Evolutionary conservation across 2,888 invertebrate genomes (phyloP), one percentile per base, ranked within the genome.

Genomic region (Argyra leucocephala): DNA sequence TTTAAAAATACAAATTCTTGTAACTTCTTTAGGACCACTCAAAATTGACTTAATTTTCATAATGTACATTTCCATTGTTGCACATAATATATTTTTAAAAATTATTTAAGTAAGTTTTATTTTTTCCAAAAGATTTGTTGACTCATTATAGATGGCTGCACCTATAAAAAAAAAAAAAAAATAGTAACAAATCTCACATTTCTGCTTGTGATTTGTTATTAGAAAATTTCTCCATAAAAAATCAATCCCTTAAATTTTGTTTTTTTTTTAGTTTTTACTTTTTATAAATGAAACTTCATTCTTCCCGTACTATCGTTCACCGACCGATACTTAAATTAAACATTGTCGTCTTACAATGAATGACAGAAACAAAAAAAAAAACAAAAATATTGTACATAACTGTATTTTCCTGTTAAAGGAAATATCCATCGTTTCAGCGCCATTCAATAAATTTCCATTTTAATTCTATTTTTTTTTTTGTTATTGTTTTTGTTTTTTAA

Each of bases 131-230:
- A 48, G 48, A 48, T 48, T 48, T 48, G 48, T 48, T 48, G 48
- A 48, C 48, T 48, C 48, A 48, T 48, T 48, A 18, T 48, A 18
- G 48, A 48, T 48, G n/a, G 48, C 48, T 48, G 48, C 48, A 48
- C 48, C 48, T 48, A 48, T 48, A 48, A 48, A 48, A 48, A 18
- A n/a, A 18, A 48, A 48, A 48, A 48, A 48, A 48, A 48, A 37
- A 37, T 18, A 48, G n/a, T 18, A 18, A 6, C 15, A 48, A 48
- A 48, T 48, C 48, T 48, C 48, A 48, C 12, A 48, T 48, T 48
- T 48, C 48, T 48, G 18, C 48, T 48, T 48, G 31, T n/a, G n/a
- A n/a, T n/a, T n/a, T n/a, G n/a, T n/a, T n/a, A n/a, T n/a, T n/a
- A n/a, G n/a, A n/a, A n/a, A n/a, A n/a, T n/a, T n/a, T n/a, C n/a